Base-by-base conservation (phyloP, 2,797 vertebrate species). In the Sarcophilus harrisii region DNA sequence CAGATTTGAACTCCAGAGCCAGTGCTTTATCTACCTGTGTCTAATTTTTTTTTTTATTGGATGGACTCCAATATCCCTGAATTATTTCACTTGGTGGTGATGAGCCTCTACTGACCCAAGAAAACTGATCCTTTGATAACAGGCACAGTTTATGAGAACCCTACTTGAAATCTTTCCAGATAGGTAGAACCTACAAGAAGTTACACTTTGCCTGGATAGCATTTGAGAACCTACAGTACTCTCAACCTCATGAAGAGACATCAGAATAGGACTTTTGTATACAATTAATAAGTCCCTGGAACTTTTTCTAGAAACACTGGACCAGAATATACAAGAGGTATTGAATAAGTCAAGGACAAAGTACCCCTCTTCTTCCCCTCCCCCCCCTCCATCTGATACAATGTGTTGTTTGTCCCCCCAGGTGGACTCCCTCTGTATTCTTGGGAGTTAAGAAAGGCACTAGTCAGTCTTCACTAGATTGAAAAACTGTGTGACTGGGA, bases 291-390 rank as follows among this genome's bases (percentile, higher is more conserved):
- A 18, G 66, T 14, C 18, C 66, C 66, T 10, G 6, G n/a, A 73
- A 5, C 66, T 73, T 52, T 52, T 52, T 38, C 14, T 5, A 38
- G 5, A 73, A 73, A 38, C n/a, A 38, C 4, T 73, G 66, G n/a
- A 73, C 66, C 18, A 38, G 60, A 38, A n/a, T 73, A 73, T 73
- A 16, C 62, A 73, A 21, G n/a, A 73, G n/a, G 13, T 5, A 18
- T 6, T 1, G 14, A 38, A 73, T n/a, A 73, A 21, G 5, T 38
- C 16, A 73, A 73, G 66, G 66, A 73, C 5, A 2, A 38, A 38
- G 1, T 1, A 18, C n/a, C 32, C 62, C 14, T 6, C 16, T 1
- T 13, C 2, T 11, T n/a, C n/a, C 54, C 9, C 4, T 8, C 0
- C 62, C 16, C 52, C 52, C 6, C 5, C 5, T n/a, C 32, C 62